Evolutionary conservation across 2,113 vertebrate species (phyloP), one percentile per base, ranked within the genome.

Genomic region (Ochotona princeps): DNA sequence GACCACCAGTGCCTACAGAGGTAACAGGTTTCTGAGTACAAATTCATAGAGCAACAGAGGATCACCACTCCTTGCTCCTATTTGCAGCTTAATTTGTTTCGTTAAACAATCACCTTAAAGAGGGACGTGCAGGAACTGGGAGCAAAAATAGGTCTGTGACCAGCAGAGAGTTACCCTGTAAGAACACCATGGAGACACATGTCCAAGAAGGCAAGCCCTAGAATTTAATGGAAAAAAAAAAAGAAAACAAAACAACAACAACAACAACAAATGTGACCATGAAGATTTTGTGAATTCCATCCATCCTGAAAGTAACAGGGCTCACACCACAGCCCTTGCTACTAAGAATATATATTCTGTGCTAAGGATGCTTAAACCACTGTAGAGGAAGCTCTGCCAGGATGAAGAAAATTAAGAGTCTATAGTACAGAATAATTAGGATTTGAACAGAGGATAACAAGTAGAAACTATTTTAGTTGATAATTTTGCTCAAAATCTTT

Each of bases 401-500:
- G 69, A 93, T 86, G 81, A 87, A 87, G 51, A 79, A 28, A 89
- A 95, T 94, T 95, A 83, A 76, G 83, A 87, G 91, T 89, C 15
- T 9, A 91, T 79, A 81, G 32, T 84, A 30, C 1, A 69, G 44
- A 93, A 92, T 72, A 92, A 92, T 87, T 72, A 92, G 61, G 92
- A 94, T 95, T 97, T 96, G 85, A 95, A 96, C 63, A 63, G 78
- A 90, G 5, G 35, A 73, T 83, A 73, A 86, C 7, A 90, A 86
- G 75, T 44, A 49, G 87, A 86, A 85, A 60, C 15, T 91, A 85
- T 87, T 78, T 20, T 49, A 44, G 49, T 72, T 90, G 21, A 80
- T 75, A 73, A 88, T 76, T 94, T 44, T 69, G 60, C 61, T 86
- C 54, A 65, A 44, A 54, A 83, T 35, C 7, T 65, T 69, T 61